These are phyloP conservation scores for Eolophus roseicapilla DNA, from an alignment of 2,113 vertebrate genomes.

Conservation along the genomic window DNA sequence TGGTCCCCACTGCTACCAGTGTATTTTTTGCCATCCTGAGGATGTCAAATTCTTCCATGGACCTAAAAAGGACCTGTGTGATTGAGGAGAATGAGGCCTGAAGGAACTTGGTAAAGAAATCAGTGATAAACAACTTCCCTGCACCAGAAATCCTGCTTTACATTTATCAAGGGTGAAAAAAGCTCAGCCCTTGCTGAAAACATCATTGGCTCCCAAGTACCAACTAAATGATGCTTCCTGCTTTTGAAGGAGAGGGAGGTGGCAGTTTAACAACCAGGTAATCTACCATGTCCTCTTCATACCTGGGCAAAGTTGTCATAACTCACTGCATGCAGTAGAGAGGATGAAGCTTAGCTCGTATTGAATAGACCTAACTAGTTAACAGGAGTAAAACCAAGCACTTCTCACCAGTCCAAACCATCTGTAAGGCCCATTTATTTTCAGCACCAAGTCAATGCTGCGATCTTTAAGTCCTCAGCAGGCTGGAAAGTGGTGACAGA, in stretches of 20 bases:
- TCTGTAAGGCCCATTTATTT: neutral
- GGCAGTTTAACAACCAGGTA: neutral
- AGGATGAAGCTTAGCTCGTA: neutral
- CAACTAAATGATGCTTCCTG: neutral
- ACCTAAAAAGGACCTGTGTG: neutral
- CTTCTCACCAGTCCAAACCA: neutral
- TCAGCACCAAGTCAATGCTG: neutral
- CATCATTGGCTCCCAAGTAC: neutral
- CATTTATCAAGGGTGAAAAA: neutral
- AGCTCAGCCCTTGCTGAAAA: neutral
- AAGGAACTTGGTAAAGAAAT: neutral
- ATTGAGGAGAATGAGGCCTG: neutral
- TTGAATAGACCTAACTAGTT: neutral
- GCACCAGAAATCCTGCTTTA: neutral
- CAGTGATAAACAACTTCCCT: neutral
- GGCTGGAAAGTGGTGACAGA: neutral
- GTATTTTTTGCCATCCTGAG: neutral
- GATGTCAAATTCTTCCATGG: neutral
- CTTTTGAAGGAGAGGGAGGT: neutral
- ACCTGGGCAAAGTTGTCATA: neutral
- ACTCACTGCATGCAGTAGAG: neutral
- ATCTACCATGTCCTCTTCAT: neutral
- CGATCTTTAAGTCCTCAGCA: neutral
- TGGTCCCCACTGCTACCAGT: neutral
- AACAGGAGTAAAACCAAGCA: neutral